Percentiles rank a stretch among this genome's conserved stretches.
Evolutionary conservation across 2,797 vertebrate genomes (phyloP).

Genomic region (Lindbergichthys nudifrons): DNA sequence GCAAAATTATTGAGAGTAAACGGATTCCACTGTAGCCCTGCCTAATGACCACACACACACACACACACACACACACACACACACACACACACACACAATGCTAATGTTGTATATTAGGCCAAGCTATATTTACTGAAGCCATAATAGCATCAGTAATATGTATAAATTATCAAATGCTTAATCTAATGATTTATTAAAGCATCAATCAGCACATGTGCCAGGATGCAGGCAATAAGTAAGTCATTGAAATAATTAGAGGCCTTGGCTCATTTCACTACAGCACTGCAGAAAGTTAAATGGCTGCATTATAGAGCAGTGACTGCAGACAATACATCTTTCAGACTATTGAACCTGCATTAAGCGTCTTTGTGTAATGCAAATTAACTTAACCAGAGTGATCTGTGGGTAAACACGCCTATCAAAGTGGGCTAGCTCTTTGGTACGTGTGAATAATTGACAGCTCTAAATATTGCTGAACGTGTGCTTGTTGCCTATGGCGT

Average conservation of each 20-base stretch:
- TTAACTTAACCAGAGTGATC: conserved; percentile 15
- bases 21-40: conserved; percentile 73
- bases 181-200: conserved; percentile 32
- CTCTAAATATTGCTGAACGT: conserved; percentile 36
- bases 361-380: background rate
- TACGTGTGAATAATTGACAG: conserved; percentile 43
- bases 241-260: conserved; percentile 38
- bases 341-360: background rate
- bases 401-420: conserved; percentile 7
- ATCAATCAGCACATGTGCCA: conserved; percentile 14
- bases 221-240: conserved; percentile 28
- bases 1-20: conserved; percentile 80
- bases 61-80: background rate
- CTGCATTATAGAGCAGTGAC: conserved; percentile 1
- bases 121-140: conserved; percentile 14
- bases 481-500: conserved; percentile 44
- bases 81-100: conserved; percentile 3
- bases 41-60: conserved; percentile 65
- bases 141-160: conserved; percentile 1
- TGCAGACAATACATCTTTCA: conserved; percentile 32
- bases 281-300: conserved; percentile 2
- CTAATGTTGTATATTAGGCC: background rate
- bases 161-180: background rate
- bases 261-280: conserved; percentile 1
- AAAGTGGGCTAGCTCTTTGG: background rate